Base-by-base conservation (phyloP, 1,140 invertebrate species). In the Scaptomyza pallida region DNA sequence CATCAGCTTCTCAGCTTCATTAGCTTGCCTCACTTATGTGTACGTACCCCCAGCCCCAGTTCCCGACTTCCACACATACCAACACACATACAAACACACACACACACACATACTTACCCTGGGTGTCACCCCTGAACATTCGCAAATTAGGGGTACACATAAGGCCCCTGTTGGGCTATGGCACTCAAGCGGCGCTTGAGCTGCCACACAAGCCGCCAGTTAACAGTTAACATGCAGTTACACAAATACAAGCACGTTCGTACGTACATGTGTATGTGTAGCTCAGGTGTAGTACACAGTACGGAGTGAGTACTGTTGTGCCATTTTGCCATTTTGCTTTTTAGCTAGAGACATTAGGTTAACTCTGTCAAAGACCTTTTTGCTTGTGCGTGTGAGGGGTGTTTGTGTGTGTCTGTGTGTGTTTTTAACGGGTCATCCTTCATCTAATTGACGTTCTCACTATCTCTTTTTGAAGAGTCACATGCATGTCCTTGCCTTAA, bases 1-100 rank as follows among this genome's bases (percentile, higher is more conserved):
- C 61, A 56, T 64, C 52, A 71, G 68, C 52, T 65, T 56, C 35
- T 68, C 47, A 37, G 63, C 63, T 67, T 67, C 63, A 67, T 67
- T 67, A 70, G 67, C 60, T 70, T 56, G 21, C 19, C 41, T 26
- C 41, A 40, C 57, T 21, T 21, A 41, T 33, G 40, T 13, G 33
- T n/a, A 37, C 33, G 33, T 37, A 56, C 19, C 40, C 17, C 48
- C 16, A 15, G 1, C 1, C 13, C n/a, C 16, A n/a, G n/a, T n/a
- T n/a, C n/a, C n/a, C n/a, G n/a, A n/a, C n/a, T 17, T 5, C 17
- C 44, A 59, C 40, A 21, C 41, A 48, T 37, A 37, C 30, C 57
- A 35, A 21, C 15, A 30, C 59, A 68, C 40, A 37, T 30, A 54
- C 40, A 15, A 26, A 57, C 35, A 17, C 41, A 43, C 16, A 47